Evolutionary conservation across 2,888 invertebrate species (phyloP).

Genomic region (Drosophila limbata): DNA sequence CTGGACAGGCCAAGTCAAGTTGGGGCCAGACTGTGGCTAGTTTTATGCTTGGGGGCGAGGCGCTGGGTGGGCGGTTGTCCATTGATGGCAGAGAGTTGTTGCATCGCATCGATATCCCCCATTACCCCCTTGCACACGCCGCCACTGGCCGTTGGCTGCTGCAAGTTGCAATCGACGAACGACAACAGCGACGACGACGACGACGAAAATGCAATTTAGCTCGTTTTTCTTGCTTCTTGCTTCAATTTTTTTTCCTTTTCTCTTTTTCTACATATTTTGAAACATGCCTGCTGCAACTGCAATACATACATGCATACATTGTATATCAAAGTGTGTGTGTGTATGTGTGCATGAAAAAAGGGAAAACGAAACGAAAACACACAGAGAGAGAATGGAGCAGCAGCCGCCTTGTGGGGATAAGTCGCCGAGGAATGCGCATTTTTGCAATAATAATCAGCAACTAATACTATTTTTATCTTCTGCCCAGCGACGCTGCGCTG

Average conservation of each 20-base stretch:
- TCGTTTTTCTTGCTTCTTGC: conserved; percentile 80
- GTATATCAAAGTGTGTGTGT: conserved; percentile 8
- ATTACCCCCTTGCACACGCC: conserved; percentile 26
- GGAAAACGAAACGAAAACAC: conserved; percentile 80
- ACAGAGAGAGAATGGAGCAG: conserved; percentile 58
- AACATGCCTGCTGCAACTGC: conserved; percentile 57
- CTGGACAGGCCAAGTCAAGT: conserved; percentile 55
- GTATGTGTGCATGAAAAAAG: conserved; percentile 66
- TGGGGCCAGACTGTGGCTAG: conserved; percentile 36
- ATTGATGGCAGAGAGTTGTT: conserved; percentile 4
- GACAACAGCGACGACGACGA: conserved; percentile 45
- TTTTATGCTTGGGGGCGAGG: conserved; percentile 20
- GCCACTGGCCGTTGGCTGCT: conserved; percentile 68
- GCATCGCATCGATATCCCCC: conserved; percentile 3
- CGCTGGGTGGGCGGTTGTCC: conserved; percentile 9
- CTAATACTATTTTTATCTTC: conserved; percentile 82
- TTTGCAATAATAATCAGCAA: conserved; percentile 83
- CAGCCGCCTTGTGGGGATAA: conserved; percentile 72
- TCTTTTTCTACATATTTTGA: conserved; percentile 56
- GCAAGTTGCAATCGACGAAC: conserved; percentile 65
- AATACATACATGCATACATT: conserved; percentile 28
- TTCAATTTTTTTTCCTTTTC: conserved; percentile 61
- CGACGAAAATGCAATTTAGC: conserved; percentile 80
- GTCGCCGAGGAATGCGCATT: conserved; percentile 79
- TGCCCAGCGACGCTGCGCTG: conserved; percentile 55